Percentiles rank a stretch among this genome's conserved stretches.
These are phyloP conservation scores for Struthio camelus DNA, from an alignment of 2,113 vertebrate genomes.

Conservation along the genomic window DNA sequence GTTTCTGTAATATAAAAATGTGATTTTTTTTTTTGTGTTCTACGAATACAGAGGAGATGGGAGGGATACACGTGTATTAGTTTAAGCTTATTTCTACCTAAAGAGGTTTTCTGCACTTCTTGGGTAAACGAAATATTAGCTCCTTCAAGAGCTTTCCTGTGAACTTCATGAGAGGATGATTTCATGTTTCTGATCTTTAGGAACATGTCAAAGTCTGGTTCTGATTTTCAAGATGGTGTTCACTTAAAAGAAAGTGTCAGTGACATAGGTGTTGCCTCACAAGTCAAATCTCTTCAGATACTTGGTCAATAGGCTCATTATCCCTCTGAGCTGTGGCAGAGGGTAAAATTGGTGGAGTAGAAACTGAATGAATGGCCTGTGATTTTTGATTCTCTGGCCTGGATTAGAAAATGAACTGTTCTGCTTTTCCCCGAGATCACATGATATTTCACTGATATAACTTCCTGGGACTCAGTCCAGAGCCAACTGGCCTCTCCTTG, in stretches of 20 bases:
- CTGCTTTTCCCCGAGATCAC: background rate
- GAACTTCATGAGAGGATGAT: background rate
- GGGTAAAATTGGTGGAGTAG: background rate
- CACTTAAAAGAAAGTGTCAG: background rate
- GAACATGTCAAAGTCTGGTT: background rate
- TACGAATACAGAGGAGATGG: background rate
- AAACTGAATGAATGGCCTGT: background rate
- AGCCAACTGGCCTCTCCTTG: background rate
- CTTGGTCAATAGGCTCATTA: background rate
- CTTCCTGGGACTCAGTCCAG: background rate
- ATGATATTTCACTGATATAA: accelerated
- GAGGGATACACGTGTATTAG: background rate
- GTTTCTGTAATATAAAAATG: background rate
- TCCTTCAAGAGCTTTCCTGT: background rate
- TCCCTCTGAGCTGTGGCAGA: background rate
- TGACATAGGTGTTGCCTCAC: background rate
- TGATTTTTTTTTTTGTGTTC: background rate
- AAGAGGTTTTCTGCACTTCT: background rate
- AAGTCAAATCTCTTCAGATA: background rate
- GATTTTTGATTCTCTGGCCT: background rate
- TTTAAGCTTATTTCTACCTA: background rate
- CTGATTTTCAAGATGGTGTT: background rate
- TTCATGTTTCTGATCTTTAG: background rate
- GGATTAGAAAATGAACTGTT: background rate
- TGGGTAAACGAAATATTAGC: background rate